Conservation (phyloP, 2,888 invertebrate genomes). For the Volucella zonaria region DNA sequence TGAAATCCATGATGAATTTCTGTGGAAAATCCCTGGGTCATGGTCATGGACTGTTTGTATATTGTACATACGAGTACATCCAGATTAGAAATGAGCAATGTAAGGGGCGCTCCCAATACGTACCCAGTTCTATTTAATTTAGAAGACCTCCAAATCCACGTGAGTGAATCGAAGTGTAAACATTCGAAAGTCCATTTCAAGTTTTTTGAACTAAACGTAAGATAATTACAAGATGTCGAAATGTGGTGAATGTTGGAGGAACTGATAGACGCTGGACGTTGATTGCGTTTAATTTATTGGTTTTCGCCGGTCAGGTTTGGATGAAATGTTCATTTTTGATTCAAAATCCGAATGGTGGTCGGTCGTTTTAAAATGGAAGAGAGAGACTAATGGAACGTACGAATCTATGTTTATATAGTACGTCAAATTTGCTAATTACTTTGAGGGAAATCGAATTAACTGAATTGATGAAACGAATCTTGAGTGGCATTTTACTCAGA, state of each 20-base stretch:
- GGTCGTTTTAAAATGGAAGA: too few relatives aligned
- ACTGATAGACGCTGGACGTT: constrained; percentile 33
- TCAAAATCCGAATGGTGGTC: too few relatives aligned
- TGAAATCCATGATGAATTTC: too few relatives aligned
- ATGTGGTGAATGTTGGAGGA: neutral
- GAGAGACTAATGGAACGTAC: too few relatives aligned
- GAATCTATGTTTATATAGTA: too few relatives aligned
- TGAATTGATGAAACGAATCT: too few relatives aligned
- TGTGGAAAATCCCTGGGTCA: too few relatives aligned
- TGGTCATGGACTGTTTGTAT: too few relatives aligned
- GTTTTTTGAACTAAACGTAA: constrained; percentile 46
- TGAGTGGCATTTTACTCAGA: too few relatives aligned
- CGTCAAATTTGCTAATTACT: too few relatives aligned
- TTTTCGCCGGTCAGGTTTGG: neutral
- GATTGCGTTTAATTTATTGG: constrained; percentile 57
- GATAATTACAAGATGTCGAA: constrained; percentile 57
- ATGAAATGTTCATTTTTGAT: too few relatives aligned
- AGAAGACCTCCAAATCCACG: constrained; percentile 7
- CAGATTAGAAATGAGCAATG: neutral
- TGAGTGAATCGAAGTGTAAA: constrained; percentile 55
- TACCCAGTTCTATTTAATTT: neutral
- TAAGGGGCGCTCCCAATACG: neutral
- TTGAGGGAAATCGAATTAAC: too few relatives aligned
- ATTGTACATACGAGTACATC: neutral
- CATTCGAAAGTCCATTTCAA: constrained; percentile 56